Evolutionary conservation across 2,797 vertebrate genomes (phyloP).

Genomic region (Melanotaenia nigrans): DNA sequence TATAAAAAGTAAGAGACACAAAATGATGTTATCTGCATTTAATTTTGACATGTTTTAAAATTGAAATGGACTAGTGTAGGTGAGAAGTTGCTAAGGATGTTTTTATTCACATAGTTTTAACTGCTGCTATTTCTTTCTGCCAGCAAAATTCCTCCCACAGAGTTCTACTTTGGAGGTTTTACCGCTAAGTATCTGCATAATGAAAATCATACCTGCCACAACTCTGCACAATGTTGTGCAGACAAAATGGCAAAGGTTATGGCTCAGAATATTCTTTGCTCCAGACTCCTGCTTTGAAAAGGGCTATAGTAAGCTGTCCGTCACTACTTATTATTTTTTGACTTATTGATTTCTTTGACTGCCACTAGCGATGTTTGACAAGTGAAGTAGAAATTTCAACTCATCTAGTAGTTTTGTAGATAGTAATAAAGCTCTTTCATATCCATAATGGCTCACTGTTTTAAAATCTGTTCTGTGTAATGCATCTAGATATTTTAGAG

Average conservation of each 20-base stretch:
- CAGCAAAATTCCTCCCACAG: slow-evolving; percentile 58
- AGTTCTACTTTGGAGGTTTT: slow-evolving; percentile 47
- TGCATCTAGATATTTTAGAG: slow-evolving; percentile 58
- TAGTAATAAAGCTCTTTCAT: slow-evolving; percentile 45
- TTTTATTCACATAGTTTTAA: slow-evolving; percentile 55
- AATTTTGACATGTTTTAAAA: slow-evolving; percentile 3
- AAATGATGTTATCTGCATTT: background rate
- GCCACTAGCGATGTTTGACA: slow-evolving; percentile 58
- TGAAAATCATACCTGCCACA: slow-evolving; percentile 36
- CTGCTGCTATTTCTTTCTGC: slow-evolving; percentile 54
- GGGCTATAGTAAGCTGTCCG: slow-evolving; percentile 25
- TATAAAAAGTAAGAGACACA: background rate
- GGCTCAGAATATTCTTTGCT: slow-evolving; percentile 37
- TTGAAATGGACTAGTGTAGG: slow-evolving; percentile 13
- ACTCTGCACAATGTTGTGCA: slow-evolving; percentile 48
- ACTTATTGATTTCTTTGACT: slow-evolving; percentile 63
- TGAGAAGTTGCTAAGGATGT: slow-evolving; percentile 35
- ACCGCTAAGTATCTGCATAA: slow-evolving; percentile 47
- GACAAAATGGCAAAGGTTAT: slow-evolving; percentile 44
- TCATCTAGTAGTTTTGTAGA: slow-evolving; percentile 25
- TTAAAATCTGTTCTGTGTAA: slow-evolving; percentile 48
- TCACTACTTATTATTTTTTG: slow-evolving; percentile 44
- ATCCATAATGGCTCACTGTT: slow-evolving; percentile 39
- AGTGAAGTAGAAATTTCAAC: slow-evolving; percentile 54
- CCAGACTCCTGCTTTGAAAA: slow-evolving; percentile 46